phyloP scores from a whole-genome alignment of 2,888 invertebrate genomes.

The Ectropis crepuscularia region DNA sequence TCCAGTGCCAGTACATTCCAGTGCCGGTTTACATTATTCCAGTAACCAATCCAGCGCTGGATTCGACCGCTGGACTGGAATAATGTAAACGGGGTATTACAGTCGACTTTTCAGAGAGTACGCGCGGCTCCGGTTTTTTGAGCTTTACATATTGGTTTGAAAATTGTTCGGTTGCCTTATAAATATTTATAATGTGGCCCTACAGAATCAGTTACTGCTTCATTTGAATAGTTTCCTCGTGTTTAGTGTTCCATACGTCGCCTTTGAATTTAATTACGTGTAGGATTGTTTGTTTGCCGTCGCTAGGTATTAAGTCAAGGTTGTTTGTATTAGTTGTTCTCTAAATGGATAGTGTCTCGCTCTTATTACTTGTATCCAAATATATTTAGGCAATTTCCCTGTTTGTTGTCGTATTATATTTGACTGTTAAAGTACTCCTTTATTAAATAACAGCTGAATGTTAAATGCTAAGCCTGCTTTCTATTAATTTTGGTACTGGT shows the following conservation, averaged over 20 bases:
- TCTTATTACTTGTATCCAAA: constrained; percentile 12
- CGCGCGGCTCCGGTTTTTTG: constrained; percentile 8
- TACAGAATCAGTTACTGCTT: constrained; percentile 45
- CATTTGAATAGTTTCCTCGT: constrained; percentile 51
- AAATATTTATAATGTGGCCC: constrained; percentile 37
- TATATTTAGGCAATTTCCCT: background rate
- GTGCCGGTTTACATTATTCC: too few relatives aligned
- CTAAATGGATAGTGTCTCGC: constrained; percentile 27
- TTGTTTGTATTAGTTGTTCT: constrained; percentile 27
- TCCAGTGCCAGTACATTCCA: too few relatives aligned
- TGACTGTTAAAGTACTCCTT: too few relatives aligned
- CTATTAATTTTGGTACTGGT: background rate
- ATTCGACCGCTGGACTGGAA: too few relatives aligned
- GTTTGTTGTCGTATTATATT: too few relatives aligned
- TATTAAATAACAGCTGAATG: background rate
- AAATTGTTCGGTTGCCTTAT: constrained; percentile 34
- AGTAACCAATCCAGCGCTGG: too few relatives aligned
- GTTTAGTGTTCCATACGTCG: constrained; percentile 40
- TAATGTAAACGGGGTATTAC: too few relatives aligned
- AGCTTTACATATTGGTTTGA: constrained; percentile 28
- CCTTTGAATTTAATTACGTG: constrained; percentile 49
- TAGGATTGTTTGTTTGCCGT: constrained; percentile 30
- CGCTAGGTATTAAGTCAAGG: constrained; percentile 36
- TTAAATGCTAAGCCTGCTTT: too few relatives aligned
- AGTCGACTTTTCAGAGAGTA: constrained; percentile 20